Percentiles rank a stretch among this genome's conserved stretches.
Evolutionary conservation across 2,888 invertebrate genomes (phyloP).

Genomic region (Halocaridina rubra): DNA sequence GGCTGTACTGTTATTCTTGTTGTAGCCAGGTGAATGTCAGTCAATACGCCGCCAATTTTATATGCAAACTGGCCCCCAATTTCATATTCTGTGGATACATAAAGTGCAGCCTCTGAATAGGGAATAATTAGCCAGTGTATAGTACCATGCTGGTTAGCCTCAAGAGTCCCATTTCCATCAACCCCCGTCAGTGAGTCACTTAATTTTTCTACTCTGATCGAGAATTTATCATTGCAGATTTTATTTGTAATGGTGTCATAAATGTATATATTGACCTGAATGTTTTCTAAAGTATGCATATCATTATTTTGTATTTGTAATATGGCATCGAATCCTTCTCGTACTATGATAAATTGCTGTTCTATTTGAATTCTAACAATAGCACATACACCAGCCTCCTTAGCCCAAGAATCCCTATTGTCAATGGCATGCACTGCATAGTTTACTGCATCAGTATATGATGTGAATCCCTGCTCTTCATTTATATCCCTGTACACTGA

Average conservation of each 20-base stretch:
- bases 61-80: neutral
- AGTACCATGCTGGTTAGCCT: neutral
- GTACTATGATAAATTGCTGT: neutral
- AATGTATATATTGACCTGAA: neutral
- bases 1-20: neutral
- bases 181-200: neutral
- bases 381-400: neutral
- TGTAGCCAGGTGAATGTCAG: neutral
- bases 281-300: neutral
- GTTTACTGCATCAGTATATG: neutral
- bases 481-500: neutral
- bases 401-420: neutral
- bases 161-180: neutral
- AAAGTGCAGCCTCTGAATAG: neutral
- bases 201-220: neutral
- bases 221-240: neutral
- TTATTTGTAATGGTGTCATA: neutral
- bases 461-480: neutral
- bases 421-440: neutral
- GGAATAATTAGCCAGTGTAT: neutral
- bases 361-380: neutral
- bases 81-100: neutral
- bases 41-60: neutral
- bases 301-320: neutral
- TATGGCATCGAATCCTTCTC: neutral